Conservation (phyloP, 2,888 invertebrate species). For the Lepidocyrtoides sp. region DNA sequence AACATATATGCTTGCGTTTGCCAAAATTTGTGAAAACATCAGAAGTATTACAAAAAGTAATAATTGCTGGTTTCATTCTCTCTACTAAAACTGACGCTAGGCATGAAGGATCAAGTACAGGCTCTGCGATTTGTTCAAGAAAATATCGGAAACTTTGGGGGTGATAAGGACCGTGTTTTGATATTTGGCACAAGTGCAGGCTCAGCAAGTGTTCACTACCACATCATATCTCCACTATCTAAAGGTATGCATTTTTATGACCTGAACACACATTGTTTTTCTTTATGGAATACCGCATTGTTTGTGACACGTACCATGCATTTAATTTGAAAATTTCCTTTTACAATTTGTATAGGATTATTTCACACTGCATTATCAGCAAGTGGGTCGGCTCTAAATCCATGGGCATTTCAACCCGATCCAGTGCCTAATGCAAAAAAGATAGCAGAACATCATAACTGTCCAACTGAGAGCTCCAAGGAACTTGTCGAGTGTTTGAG, state of each 20-base stretch:
- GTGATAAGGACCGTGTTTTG: conserved; percentile 66
- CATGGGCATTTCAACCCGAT: conserved; percentile 79
- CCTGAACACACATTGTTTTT: too few relatives aligned
- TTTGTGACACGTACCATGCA: too few relatives aligned
- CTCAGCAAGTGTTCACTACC: conserved; percentile 77
- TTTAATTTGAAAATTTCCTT: too few relatives aligned
- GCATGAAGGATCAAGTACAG: conserved; percentile 75
- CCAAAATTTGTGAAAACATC: too few relatives aligned
- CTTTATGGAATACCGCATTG: too few relatives aligned
- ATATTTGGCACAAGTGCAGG: conserved; percentile 79
- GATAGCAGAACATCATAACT: conserved; percentile 74
- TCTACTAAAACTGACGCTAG: too few relatives aligned
- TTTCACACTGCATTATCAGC: conserved; percentile 79
- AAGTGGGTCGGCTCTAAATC: conserved; percentile 83
- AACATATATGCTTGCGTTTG: too few relatives aligned
- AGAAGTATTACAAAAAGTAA: too few relatives aligned
- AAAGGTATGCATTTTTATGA: too few relatives aligned
- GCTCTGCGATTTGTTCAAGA: conserved; percentile 69
- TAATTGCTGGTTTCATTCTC: too few relatives aligned
- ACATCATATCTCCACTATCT: conserved; percentile 76
- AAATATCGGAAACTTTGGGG: conserved; percentile 76
- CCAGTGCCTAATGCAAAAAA: conserved; percentile 72
- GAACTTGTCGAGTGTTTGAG: conserved; percentile 78
- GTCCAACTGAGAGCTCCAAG: conserved; percentile 58
- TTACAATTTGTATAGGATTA: too few relatives aligned